Base-by-base conservation (phyloP, 2,113 vertebrate genomes). In the Datnioides undecimradiatus region DNA sequence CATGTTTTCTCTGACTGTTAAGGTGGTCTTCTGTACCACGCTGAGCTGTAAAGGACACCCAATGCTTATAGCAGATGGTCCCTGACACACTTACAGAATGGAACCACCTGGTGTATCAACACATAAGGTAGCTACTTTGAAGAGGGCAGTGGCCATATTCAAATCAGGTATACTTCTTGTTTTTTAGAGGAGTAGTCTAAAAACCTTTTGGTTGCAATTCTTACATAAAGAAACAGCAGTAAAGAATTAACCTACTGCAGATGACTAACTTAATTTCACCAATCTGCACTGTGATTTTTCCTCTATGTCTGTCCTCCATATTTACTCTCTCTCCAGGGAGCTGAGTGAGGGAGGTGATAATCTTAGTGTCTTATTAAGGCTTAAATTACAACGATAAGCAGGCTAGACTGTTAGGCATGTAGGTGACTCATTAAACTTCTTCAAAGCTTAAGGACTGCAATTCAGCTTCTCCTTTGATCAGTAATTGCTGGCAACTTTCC, bases 401-500 rank as follows among this genome's bases (percentile, higher is more conserved):
- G 79, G 83, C 51, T 60, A 60, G 80, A 85, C 84, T 81, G 75
- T 80, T 76, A 84, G 88, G 88, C 91, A 88, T 90, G 91, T 88
- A 88, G 87, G 88, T 91, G 88, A 92, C 89, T 91, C 90, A 91
- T 93, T 92, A 90, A 91, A 93, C 82, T 86, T 90, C 83, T 90
- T 91, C 89, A 90, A 92, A 91, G 93, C 88, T 87, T 82, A 82
- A 90, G 73, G 83, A 85, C 82, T 90, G 80, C 84, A 72, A 87
- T 90, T 91, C 91, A 86, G 76, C 73, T 55, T 65, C 76, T 84
- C 67, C 90, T 93, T 92, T 93, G 91, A 93, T 93, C 90, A 79
- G 86, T 93, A 93, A 93, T 94, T 89, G 91, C 74, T 41, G 80
- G 89, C 87, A 91, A 91, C 90, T 91, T 93, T 92, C 84, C 89